phyloP scores from a whole-genome alignment of 2,888 invertebrate species.

The Chymomyza fuscimana region DNA sequence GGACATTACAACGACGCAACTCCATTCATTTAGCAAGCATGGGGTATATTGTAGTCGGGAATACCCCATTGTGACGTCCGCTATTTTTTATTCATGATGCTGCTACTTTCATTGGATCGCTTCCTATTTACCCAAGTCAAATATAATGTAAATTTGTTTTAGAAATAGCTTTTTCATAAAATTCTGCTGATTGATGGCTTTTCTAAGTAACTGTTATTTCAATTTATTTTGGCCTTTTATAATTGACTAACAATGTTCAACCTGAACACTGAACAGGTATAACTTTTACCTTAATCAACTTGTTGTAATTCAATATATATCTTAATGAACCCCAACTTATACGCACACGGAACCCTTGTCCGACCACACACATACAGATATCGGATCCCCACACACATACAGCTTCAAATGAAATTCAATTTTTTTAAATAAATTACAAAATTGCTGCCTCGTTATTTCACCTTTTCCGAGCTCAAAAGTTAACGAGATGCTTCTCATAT shows the following conservation, averaged over 20 bases:
- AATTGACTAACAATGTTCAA: background rate
- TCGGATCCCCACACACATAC: background rate
- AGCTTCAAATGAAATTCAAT: constrained; percentile 10
- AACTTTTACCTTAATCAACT: constrained; percentile 24
- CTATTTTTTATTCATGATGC: constrained; percentile 33
- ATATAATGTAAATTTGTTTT: constrained; percentile 11
- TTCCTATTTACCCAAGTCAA: background rate
- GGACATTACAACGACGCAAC: too few species aligned
- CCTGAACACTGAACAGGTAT: background rate
- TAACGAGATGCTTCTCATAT: background rate
- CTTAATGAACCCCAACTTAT: background rate
- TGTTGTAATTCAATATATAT: constrained; percentile 28
- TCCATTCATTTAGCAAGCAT: too few species aligned
- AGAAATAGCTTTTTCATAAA: background rate
- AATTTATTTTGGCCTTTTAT: constrained; percentile 17
- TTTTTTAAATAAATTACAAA: constrained; percentile 1
- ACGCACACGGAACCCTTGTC: background rate
- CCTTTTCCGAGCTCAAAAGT: background rate
- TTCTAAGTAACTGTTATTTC: constrained; percentile 10
- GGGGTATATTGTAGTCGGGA: too few species aligned
- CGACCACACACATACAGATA: background rate
- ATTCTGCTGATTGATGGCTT: constrained; percentile 1
- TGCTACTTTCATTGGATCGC: constrained; percentile 15
- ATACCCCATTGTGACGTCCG: too few species aligned
- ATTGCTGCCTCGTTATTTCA: constrained; percentile 4